Evolutionary conservation across 2,113 vertebrate species (phyloP), one percentile per base, ranked within the genome.

Genomic region (Tautogolabrus adspersus): DNA sequence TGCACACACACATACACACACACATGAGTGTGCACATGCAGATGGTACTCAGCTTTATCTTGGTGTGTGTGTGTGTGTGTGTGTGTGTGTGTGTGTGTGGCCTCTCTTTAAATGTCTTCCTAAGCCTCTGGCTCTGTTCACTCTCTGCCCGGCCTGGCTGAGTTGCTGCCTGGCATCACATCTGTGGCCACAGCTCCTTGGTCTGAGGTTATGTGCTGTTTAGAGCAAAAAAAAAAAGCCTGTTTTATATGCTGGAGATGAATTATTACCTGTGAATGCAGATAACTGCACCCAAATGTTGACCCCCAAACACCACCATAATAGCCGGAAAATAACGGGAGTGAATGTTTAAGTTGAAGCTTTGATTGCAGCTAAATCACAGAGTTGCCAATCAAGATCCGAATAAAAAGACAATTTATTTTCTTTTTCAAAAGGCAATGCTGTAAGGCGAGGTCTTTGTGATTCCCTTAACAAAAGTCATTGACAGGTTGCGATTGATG

Each of bases 1-100:
- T 7, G 2, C 57, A 38, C 49, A 64, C 66, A 54, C 58, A 74
- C 44, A 75, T 34, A 34, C 30, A 34, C 30, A 57, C 40, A 15
- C 38, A 23, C 51, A 60, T 77, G 42, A 63, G 47, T 70, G 26
- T 68, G 42, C 66, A 54, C 70, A 42, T 65, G 64, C 47, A 73
- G 74, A 79, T 72, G 75, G 72, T 73, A 80, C 80, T 86, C 66
- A 56, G 81, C 58, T 80, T 51, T 70, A 66, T 82, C 37, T 83
- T 74, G 72, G 57, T 64, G 61, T 61, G 60, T 62, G 60, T 61
- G 0, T 11, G 1, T 26, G 60, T 61, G 57, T 64, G 60, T 61
- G 60, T 61, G 57, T 64, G 60, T 61, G 60, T 61, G 57, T 64
- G 60, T 61, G 60, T 62, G 60, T 62, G 0, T 11, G 1, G 58